A percentile compares a stretch with the other conserved stretches of the same genome.
Evolutionary conservation across 2,113 vertebrate species (phyloP).

Genomic region (Gymnogyps californianus): DNA sequence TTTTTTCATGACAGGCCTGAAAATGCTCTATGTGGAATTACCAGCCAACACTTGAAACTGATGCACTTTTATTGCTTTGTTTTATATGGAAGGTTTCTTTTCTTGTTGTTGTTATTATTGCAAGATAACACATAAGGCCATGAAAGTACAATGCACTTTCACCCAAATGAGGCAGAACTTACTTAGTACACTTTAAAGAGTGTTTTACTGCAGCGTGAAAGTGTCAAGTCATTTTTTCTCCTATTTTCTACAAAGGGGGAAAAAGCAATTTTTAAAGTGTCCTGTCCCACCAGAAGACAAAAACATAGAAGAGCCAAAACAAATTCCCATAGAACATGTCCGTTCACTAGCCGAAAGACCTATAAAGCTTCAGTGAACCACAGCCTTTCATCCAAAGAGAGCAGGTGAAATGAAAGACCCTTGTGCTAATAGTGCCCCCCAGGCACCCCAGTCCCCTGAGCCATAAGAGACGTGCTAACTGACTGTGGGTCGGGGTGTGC

Average conservation of each 20-base stretch:
- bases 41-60: background rate
- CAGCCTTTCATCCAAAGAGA: background rate
- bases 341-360: background rate
- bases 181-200: background rate
- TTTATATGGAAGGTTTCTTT: background rate
- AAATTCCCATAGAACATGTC: background rate
- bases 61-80: background rate
- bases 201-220: background rate
- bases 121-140: background rate
- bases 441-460: background rate
- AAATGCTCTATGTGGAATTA: background rate
- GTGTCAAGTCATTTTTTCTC: background rate
- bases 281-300: background rate
- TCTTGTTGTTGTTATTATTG: background rate
- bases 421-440: background rate
- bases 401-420: background rate
- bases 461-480: accelerated
- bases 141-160: background rate
- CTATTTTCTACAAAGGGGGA: background rate
- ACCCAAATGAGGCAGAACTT: background rate
- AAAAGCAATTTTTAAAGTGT: background rate
- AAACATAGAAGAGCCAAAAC: background rate
- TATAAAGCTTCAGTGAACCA: background rate
- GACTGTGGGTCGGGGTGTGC: accelerated
- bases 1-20: background rate